Percentiles rank a stretch among this genome's conserved stretches.
These are phyloP conservation scores for Gracilinanus agilis DNA, from an alignment of 2,113 vertebrate genomes.

Conservation along the genomic window DNA sequence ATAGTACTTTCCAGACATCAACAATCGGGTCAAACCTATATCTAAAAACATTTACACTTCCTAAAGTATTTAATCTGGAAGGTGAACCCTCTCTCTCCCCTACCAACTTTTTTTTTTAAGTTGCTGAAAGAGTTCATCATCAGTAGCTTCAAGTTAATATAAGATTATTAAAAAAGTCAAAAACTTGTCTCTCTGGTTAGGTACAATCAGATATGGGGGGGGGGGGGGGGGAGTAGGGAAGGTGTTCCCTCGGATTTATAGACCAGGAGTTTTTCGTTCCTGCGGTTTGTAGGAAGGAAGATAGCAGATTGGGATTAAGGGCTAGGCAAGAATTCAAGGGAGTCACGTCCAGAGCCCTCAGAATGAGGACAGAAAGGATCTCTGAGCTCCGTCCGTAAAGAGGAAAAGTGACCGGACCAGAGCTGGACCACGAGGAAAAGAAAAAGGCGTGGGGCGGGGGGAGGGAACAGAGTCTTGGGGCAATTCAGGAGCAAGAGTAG, in stretches of 20 bases:
- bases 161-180: conserved; percentile 57
- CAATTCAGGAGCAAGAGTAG: conserved; percentile 13
- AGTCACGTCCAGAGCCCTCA: neutral
- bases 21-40: conserved; percentile 19
- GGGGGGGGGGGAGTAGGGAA: too few relatives aligned
- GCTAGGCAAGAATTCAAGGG: neutral
- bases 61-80: neutral
- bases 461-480: neutral
- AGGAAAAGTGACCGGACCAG: neutral
- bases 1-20: conserved; percentile 29
- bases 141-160: conserved; percentile 39
- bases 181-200: conserved; percentile 43
- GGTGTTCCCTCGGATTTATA: neutral
- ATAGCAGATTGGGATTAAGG: neutral
- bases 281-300: conserved; percentile 12
- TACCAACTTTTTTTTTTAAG: neutral
- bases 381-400: neutral
- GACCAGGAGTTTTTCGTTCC: neutral
- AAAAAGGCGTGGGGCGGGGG: neutral
- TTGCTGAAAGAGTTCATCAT: conserved; percentile 62
- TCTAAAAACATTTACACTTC: conserved; percentile 21
- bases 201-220: neutral
- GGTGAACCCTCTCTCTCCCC: too few relatives aligned
- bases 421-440: neutral
- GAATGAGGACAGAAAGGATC: neutral